Evolutionary conservation across 2,113 vertebrate species (phyloP).

Genomic region (Bombycilla garrulus): DNA sequence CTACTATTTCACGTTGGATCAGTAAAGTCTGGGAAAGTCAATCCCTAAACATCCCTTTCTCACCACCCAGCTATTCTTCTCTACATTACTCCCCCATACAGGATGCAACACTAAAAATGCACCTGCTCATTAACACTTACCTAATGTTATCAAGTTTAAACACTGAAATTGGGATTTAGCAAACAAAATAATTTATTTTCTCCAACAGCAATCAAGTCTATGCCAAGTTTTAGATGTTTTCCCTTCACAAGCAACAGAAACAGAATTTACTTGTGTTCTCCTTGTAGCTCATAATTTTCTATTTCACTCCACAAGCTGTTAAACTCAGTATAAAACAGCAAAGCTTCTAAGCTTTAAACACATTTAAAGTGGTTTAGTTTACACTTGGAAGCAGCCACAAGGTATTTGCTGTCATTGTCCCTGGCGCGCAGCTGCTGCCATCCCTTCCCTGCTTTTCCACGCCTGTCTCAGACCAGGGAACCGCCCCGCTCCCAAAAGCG

Average conservation of each 20-base stretch:
- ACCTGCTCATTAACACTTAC: neutral
- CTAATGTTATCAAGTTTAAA: neutral
- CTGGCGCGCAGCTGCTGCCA: accelerated
- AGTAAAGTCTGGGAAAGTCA: neutral
- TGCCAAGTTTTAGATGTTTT: neutral
- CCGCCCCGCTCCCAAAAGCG: accelerated
- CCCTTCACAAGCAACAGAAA: neutral
- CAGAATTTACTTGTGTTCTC: neutral
- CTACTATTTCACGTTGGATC: accelerated
- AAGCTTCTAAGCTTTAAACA: neutral
- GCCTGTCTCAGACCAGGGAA: accelerated
- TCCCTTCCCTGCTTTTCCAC: neutral
- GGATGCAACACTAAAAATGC: neutral
- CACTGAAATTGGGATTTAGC: neutral
- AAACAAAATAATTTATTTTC: neutral
- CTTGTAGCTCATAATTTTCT: neutral
- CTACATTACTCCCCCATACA: neutral
- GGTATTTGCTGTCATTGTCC: neutral
- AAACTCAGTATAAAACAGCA: neutral
- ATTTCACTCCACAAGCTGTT: neutral
- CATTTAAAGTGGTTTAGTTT: neutral
- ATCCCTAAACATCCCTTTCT: neutral
- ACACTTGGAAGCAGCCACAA: neutral
- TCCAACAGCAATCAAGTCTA: neutral
- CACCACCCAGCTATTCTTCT: neutral